Evolutionary conservation across 2,797 vertebrate genomes (phyloP).

Genomic region (Pelodytes ibericus): DNA sequence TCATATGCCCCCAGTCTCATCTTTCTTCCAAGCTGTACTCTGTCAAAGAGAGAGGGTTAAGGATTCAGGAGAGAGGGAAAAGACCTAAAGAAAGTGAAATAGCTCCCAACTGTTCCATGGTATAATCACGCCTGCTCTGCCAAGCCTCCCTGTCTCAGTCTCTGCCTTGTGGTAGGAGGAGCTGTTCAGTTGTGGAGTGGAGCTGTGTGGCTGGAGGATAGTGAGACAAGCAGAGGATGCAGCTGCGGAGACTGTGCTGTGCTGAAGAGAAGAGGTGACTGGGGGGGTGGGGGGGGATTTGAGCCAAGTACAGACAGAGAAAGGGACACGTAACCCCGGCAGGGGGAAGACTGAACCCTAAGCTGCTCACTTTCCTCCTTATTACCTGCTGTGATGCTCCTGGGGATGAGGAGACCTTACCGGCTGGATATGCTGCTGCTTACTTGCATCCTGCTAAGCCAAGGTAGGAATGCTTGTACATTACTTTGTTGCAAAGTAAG

Average conservation of each 20-base stretch:
- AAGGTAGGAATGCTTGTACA: constrained; percentile 35
- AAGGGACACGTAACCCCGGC: too few species aligned
- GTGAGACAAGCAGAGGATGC: constrained; percentile 14
- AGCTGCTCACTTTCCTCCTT: too few species aligned
- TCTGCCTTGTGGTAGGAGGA: constrained; percentile 27
- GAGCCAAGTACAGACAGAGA: constrained; percentile 5
- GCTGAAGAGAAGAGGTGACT: constrained; percentile 2
- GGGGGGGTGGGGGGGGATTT: constrained; percentile 7
- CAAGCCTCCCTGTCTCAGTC: constrained; percentile 6
- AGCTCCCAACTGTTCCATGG: too few species aligned
- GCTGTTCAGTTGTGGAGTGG: not conserved
- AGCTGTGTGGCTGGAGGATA: constrained; percentile 6
- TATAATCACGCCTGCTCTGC: too few species aligned
- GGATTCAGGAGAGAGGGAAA: not conserved
- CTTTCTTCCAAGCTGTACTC: too few species aligned
- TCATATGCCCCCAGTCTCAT: too few species aligned
- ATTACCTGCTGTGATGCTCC: constrained; percentile 16
- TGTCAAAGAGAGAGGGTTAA: not conserved
- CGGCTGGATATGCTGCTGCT: constrained; percentile 49
- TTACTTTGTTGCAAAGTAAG: constrained; percentile 18
- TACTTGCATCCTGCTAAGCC: constrained; percentile 31
- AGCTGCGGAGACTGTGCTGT: constrained; percentile 10
- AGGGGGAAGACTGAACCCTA: too few species aligned
- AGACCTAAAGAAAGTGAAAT: not conserved
- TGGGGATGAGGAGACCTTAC: constrained; percentile 9